phyloP scores from a whole-genome alignment of 2,113 vertebrate genomes.

The Nothobranchius furzeri region DNA sequence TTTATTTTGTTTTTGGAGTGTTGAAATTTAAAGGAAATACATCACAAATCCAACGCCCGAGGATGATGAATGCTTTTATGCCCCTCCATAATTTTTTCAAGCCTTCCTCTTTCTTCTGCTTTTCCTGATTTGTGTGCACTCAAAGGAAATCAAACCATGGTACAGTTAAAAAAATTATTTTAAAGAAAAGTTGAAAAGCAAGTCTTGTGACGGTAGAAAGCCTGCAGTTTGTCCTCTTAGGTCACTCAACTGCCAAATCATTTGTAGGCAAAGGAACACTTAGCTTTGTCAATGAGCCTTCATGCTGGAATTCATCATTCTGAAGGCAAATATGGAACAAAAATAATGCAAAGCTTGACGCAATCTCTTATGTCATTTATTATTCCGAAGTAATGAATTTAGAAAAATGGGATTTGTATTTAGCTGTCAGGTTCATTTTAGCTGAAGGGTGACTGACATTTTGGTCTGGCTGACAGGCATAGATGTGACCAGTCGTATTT shows the following conservation, averaged over 20 bases:
- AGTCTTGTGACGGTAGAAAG: conserved; percentile 33
- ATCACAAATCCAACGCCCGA: conserved; percentile 61
- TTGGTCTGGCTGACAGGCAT: conserved; percentile 59
- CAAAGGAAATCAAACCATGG: conserved; percentile 54
- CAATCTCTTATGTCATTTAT: conserved; percentile 75
- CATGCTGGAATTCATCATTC: conserved; percentile 63
- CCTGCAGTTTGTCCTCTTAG: conserved; percentile 46
- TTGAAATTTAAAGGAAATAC: conserved; percentile 67
- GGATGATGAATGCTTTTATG: conserved; percentile 33
- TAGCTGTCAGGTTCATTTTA: conserved; percentile 81
- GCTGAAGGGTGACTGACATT: conserved; percentile 79
- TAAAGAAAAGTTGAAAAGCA: conserved; percentile 56
- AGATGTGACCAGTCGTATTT: conserved; percentile 72
- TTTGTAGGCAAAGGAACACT: conserved; percentile 40
- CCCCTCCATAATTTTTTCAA: not conserved
- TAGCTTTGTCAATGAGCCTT: conserved; percentile 45
- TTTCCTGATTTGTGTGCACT: conserved; percentile 48
- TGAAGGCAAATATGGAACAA: conserved; percentile 56
- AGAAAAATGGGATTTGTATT: conserved; percentile 75
- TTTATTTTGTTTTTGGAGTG: conserved; percentile 51
- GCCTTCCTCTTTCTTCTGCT: conserved; percentile 36
- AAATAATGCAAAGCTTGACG: conserved; percentile 66
- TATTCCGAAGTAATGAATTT: conserved; percentile 78
- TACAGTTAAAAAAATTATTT: conserved; percentile 60
- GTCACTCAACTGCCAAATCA: conserved; percentile 38